phyloP scores from a whole-genome alignment of 2,888 invertebrate species.

The Drosophila mimica region DNA sequence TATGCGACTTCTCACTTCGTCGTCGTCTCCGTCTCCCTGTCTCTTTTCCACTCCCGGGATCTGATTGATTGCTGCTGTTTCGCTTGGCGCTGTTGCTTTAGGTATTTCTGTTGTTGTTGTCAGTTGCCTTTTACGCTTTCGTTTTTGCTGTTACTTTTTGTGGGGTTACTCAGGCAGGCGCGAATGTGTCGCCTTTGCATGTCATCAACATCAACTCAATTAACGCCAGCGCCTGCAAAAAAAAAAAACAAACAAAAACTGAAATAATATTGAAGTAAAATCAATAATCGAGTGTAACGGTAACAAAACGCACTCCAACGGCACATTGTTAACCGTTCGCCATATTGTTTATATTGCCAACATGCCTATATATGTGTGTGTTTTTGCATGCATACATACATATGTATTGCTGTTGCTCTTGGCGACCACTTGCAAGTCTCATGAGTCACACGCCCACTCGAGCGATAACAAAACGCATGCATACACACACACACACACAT shows the following conservation, averaged over 20 bases:
- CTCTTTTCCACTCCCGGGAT: conserved; percentile 2
- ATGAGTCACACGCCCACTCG: conserved; percentile 56
- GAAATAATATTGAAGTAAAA: conserved; percentile 62
- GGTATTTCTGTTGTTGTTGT: conserved; percentile 4
- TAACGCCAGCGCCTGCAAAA: conserved; percentile 50
- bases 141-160: conserved; percentile 16
- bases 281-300: conserved; percentile 60
- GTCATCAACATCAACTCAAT: conserved; percentile 70
- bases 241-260: conserved; percentile 14
- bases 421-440: conserved; percentile 53
- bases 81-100: conserved; percentile 26
- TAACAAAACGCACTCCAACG: conserved; percentile 46
- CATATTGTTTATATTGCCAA: conserved; percentile 47
- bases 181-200: conserved; percentile 52
- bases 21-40: background rate
- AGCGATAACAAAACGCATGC: conserved; percentile 45
- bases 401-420: conserved; percentile 48
- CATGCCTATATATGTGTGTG: background rate
- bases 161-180: conserved; percentile 32
- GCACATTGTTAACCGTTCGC: conserved; percentile 29
- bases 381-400: conserved; percentile 9
- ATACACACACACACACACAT: conserved; percentile 10
- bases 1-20: conserved; percentile 21
- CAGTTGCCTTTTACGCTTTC: background rate
- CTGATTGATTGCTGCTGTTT: conserved; percentile 8